Conservation (phyloP, 2,888 invertebrate species). For the Xestia c-nigrum region DNA sequence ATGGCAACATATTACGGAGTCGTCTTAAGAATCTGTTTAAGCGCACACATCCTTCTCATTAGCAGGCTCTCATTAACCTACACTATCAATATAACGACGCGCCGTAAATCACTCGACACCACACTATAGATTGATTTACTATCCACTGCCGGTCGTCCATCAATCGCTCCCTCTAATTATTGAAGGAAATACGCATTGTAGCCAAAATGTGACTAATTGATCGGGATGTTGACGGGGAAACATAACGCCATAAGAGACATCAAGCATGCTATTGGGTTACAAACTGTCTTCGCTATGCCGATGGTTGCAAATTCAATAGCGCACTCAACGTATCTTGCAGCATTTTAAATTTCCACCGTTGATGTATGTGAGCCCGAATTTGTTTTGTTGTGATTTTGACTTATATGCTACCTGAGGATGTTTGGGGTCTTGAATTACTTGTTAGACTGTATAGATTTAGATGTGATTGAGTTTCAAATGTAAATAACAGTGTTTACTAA, state of each 20-base stretch:
- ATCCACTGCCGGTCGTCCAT: slow-evolving; percentile 79
- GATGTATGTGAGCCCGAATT: slow-evolving; percentile 57
- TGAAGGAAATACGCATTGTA: slow-evolving; percentile 73
- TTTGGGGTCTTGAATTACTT: slow-evolving; percentile 20
- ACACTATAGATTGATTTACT: slow-evolving; percentile 78
- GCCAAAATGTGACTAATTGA: slow-evolving; percentile 73
- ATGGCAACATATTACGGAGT: not conserved
- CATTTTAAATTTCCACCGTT: too few relatives aligned
- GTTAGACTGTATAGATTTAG: not conserved
- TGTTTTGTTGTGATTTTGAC: slow-evolving; percentile 37
- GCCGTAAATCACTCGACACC: slow-evolving; percentile 74
- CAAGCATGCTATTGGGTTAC: not conserved
- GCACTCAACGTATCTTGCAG: not conserved
- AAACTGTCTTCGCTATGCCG: not conserved
- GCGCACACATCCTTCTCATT: slow-evolving; percentile 65
- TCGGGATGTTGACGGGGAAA: slow-evolving; percentile 17
- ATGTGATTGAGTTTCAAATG: slow-evolving; percentile 18
- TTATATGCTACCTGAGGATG: slow-evolving; percentile 1
- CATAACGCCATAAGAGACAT: not conserved
- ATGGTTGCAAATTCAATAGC: not conserved
- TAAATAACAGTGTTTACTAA: not conserved
- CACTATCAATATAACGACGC: slow-evolving; percentile 69
- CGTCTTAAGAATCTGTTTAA: slow-evolving; percentile 51
- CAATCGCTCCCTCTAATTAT: slow-evolving; percentile 74
- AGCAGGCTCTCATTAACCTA: slow-evolving; percentile 71